These are phyloP conservation scores for Nemopilema nomurai DNA, from an alignment of 30 jellyfish, hydroid and myxozoan genomes.

Conservation along the genomic window DNA sequence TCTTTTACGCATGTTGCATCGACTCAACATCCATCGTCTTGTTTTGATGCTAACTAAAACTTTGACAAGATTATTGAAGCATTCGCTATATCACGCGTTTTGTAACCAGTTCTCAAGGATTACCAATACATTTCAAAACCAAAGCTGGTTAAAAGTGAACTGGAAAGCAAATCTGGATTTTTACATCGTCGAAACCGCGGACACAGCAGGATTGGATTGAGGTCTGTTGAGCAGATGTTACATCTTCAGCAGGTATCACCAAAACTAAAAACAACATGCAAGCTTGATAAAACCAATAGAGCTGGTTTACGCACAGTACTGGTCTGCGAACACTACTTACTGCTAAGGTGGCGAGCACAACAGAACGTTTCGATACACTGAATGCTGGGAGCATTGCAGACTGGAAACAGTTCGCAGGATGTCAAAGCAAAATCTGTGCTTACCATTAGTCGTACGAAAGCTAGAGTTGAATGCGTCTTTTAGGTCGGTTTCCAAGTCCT, in stretches of 20 bases:
- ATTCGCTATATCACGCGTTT: neutral
- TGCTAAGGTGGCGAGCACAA: too few relatives aligned
- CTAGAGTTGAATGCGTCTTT: neutral
- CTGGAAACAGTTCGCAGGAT: neutral
- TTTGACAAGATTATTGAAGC: neutral
- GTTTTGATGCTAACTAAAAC: too few relatives aligned
- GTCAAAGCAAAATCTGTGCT: neutral
- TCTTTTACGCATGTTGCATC: too few relatives aligned
- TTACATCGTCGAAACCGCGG: neutral
- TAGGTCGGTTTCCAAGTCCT: neutral
- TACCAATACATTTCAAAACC: neutral
- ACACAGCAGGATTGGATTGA: neutral
- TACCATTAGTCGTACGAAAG: neutral
- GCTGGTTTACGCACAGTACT: too few relatives aligned
- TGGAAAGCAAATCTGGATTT: neutral
- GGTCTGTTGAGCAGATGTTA: neutral
- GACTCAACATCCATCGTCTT: too few relatives aligned
- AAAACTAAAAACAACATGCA: neutral
- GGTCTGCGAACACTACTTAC: too few relatives aligned
- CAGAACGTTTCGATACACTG: neutral
- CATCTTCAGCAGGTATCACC: neutral
- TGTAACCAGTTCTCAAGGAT: neutral
- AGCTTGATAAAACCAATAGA: too few relatives aligned
- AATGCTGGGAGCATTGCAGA: neutral
- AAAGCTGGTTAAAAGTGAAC: neutral